Conservation (phyloP, 2,888 invertebrate genomes). For the Schizotus pectinicornis region DNA sequence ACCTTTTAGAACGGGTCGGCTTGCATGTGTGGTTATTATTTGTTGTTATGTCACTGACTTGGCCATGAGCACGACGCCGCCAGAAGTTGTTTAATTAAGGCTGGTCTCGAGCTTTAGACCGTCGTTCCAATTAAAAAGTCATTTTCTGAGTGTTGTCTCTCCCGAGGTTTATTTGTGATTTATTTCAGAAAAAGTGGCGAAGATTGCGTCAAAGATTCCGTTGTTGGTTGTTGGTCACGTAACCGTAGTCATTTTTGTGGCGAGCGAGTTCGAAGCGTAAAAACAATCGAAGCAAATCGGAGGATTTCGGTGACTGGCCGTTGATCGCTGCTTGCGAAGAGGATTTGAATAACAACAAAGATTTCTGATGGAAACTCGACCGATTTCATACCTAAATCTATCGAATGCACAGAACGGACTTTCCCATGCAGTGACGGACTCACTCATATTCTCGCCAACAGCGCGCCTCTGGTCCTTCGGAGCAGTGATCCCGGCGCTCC, state of each 20-base stretch:
- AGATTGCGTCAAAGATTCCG: conserved; percentile 1
- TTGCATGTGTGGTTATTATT: conserved; percentile 7
- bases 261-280: not conserved
- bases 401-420: no score
- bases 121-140: conserved; percentile 16
- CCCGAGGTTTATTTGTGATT: no score
- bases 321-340: no score
- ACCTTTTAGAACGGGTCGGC: conserved; percentile 12
- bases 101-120: conserved; percentile 9
- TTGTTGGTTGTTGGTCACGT: conserved; percentile 6
- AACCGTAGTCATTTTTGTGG: conserved; percentile 2
- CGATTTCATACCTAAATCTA: no score
- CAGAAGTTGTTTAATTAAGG: conserved; percentile 21
- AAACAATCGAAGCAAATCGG: conserved; percentile 5
- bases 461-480: no score
- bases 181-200: not conserved
- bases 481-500: no score
- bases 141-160: not conserved
- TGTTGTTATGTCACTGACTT: conserved; percentile 18
- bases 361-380: no score
- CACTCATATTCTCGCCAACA: no score
- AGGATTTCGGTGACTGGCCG: not conserved
- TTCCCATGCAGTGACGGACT: no score
- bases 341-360: no score
- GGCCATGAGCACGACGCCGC: conserved; percentile 19